Evolutionary conservation across 2,797 vertebrate genomes (phyloP).

Genomic region (Oreortyx pictus): DNA sequence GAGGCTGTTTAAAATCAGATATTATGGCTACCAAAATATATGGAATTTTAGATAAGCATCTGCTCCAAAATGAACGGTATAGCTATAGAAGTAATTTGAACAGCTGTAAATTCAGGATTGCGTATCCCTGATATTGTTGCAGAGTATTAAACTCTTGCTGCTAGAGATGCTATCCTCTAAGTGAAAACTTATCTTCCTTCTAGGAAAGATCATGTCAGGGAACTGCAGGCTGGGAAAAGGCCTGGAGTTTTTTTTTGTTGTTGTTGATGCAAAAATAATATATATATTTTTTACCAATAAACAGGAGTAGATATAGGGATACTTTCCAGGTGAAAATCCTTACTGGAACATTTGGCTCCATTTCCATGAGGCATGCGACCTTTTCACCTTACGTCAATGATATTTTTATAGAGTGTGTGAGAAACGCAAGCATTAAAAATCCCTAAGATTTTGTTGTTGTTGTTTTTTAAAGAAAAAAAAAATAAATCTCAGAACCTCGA

Average conservation of each 20-base stretch:
- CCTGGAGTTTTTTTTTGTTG: background rate
- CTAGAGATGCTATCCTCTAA: constrained; percentile 63
- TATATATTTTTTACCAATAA: background rate
- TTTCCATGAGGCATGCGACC: constrained; percentile 48
- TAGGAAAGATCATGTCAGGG: constrained; percentile 57
- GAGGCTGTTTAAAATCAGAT: constrained; percentile 48
- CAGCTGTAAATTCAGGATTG: constrained; percentile 63
- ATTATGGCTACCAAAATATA: constrained; percentile 44
- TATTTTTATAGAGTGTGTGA: constrained; percentile 67
- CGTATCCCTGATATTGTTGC: constrained; percentile 58
- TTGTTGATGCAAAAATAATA: background rate
- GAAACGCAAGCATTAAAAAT: constrained; percentile 50
- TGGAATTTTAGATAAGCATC: constrained; percentile 62
- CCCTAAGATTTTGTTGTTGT: background rate
- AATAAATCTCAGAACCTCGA: background rate
- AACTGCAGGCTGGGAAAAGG: constrained; percentile 17
- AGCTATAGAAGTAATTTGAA: constrained; percentile 66
- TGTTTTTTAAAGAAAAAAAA: background rate
- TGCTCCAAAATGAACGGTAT: constrained; percentile 58
- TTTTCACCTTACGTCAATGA: constrained; percentile 65
- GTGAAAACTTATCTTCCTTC: constrained; percentile 68
- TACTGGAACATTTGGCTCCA: constrained; percentile 37
- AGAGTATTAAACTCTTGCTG: constrained; percentile 59
- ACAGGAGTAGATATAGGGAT: constrained; percentile 25
- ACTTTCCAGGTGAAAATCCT: constrained; percentile 55